Conservation (phyloP, 2,113 vertebrate species). For the Melozone crissalis region DNA sequence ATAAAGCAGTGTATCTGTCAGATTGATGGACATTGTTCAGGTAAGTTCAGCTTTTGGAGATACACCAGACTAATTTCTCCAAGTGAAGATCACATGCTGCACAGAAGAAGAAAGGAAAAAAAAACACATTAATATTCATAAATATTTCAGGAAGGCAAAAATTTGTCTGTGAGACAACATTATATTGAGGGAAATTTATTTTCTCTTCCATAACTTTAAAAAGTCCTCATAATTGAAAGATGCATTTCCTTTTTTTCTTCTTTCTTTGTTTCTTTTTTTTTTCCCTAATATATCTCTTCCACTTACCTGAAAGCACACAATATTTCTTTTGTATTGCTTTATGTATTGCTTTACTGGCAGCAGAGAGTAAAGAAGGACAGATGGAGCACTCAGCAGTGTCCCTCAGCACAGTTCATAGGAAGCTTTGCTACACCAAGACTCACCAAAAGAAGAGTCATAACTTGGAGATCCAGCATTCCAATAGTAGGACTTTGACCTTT, state of each 20-base stretch:
- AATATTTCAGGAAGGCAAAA: neutral
- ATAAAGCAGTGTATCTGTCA: conserved; percentile 9
- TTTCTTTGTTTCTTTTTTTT: neutral
- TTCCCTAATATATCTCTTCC: neutral
- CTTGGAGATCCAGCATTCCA: neutral
- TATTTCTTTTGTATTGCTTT: neutral
- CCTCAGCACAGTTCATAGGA: neutral
- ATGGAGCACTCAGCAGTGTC: neutral
- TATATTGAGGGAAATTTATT: neutral
- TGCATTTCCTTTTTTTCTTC: neutral
- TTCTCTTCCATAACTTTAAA: neutral
- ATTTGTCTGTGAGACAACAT: neutral
- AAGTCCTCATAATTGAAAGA: neutral
- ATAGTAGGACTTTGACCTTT: neutral
- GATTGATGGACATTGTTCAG: neutral
- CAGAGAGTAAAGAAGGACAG: neutral
- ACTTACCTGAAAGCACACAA: neutral
- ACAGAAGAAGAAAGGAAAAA: neutral
- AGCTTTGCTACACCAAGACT: neutral
- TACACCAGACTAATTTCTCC: neutral
- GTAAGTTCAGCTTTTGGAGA: conserved; percentile 16
- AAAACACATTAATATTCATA: neutral
- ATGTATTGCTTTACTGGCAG: neutral
- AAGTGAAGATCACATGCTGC: neutral
- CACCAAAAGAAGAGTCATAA: neutral